These are phyloP conservation scores for Cyrtorhinus lividipennis DNA, from an alignment of 1,140 invertebrate genomes.

Conservation along the genomic window DNA sequence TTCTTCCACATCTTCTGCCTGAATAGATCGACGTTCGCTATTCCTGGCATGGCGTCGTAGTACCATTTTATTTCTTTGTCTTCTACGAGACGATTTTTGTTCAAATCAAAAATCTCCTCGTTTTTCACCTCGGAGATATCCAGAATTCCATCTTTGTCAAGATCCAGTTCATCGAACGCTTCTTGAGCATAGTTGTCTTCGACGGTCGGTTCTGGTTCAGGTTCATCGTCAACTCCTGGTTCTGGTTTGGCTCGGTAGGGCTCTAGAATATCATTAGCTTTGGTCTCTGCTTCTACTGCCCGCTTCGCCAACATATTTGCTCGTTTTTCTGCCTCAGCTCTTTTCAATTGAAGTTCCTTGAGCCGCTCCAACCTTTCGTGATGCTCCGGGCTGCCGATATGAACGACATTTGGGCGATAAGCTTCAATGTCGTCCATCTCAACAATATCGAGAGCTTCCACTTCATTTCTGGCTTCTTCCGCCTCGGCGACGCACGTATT, in stretches of 20 bases:
- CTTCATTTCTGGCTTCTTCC: neutral
- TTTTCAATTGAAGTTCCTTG: neutral
- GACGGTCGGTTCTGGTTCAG: no score
- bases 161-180: constrained; percentile 41
- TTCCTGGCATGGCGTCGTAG: neutral
- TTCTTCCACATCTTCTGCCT: neutral
- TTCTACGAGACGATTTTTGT: constrained; percentile 59
- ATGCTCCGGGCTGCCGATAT: neutral
- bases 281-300: no score
- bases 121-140: neutral
- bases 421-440: neutral
- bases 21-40: neutral
- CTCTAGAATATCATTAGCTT: no score
- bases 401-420: neutral
- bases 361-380: neutral
- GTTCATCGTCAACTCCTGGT: no score
- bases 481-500: constrained; percentile 37
- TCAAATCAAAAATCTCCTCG: constrained; percentile 45
- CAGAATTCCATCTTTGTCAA: constrained; percentile 28
- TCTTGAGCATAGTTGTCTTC: constrained; percentile 57
- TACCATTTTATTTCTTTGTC: constrained; percentile 36
- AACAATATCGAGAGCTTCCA: neutral
- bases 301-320: no score
- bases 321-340: no score
- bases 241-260: no score